Conservation (phyloP, 2,113 vertebrate species). For the Polypterus senegalus region DNA sequence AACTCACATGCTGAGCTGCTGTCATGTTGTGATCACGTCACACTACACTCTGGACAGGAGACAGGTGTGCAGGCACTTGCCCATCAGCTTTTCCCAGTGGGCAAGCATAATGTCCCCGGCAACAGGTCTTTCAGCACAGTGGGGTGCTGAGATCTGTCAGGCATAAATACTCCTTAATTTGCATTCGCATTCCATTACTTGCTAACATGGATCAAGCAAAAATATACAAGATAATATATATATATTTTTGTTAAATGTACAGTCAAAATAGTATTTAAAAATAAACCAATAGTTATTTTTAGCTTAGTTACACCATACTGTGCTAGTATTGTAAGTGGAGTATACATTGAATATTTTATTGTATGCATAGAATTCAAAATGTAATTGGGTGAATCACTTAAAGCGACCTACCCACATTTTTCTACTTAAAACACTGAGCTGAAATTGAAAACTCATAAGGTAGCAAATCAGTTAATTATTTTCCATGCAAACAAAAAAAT, state of each 20-base stretch:
- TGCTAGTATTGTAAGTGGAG: too few relatives aligned
- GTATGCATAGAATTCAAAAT: too few relatives aligned
- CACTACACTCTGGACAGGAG: conserved; percentile 36
- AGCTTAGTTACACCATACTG: too few relatives aligned
- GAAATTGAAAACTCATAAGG: too few relatives aligned
- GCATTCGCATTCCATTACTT: conserved; percentile 26
- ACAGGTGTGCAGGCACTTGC: conserved; percentile 26
- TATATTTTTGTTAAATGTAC: not conserved
- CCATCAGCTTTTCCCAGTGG: conserved; percentile 1
- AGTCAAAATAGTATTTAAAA: too few relatives aligned
- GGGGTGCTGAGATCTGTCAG: conserved; percentile 33
- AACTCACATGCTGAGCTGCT: conserved; percentile 54
- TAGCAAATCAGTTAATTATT: too few relatives aligned
- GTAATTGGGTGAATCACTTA: too few relatives aligned
- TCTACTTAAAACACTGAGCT: too few relatives aligned
- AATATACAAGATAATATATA: not conserved
- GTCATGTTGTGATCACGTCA: conserved; percentile 49
- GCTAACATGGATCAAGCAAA: conserved; percentile 19
- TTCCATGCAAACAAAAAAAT: too few relatives aligned
- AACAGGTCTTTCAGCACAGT: conserved; percentile 21
- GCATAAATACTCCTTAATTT: conserved; percentile 14
- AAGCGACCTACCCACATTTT: too few relatives aligned
- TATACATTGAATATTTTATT: too few relatives aligned
- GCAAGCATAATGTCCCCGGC: not conserved
- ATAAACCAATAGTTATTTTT: too few relatives aligned